Evolutionary conservation across 2,113 vertebrate genomes (phyloP).

Genomic region (Diadophis punctatus): DNA sequence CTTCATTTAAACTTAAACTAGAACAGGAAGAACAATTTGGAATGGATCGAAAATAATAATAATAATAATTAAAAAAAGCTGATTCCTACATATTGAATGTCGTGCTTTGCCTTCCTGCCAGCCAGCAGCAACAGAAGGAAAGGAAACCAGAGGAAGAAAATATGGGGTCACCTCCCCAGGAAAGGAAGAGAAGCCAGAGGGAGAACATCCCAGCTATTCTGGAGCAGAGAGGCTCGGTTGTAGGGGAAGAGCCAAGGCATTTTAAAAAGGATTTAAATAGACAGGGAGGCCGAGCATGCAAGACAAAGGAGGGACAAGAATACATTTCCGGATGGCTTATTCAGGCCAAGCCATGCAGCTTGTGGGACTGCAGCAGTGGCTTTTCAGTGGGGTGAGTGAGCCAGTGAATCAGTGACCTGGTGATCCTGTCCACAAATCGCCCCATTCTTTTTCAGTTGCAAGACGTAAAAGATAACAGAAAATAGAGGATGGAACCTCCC

Average conservation of each 20-base stretch:
- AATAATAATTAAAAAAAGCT: not conserved
- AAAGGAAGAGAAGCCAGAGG: not conserved
- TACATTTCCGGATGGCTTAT: slow-evolving; percentile 17
- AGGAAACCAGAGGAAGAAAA: not conserved
- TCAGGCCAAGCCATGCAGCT: not conserved
- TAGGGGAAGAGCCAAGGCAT: slow-evolving; percentile 11
- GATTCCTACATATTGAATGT: not conserved
- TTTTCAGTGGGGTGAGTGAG: not conserved
- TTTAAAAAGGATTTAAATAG: slow-evolving; percentile 56
- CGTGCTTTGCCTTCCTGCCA: not conserved
- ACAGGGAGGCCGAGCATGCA: not conserved
- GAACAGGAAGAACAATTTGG: not conserved
- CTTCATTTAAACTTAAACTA: rapidly evolving
- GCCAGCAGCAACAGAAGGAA: not conserved
- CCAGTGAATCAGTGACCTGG: not conserved
- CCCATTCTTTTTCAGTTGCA: not conserved
- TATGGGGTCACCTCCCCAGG: not conserved
- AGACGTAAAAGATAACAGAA: not conserved
- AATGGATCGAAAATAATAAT: not conserved
- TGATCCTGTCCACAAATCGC: not conserved
- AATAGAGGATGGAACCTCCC: not conserved
- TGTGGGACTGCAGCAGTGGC: too few relatives aligned
- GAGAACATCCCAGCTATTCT: slow-evolving; percentile 38
- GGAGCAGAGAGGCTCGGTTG: not conserved
- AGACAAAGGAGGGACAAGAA: slow-evolving; percentile 43